Percentiles rank a stretch among this genome's conserved stretches.
Evolutionary conservation across 2,888 invertebrate genomes (phyloP).

Genomic region (Zele albiditarsus): DNA sequence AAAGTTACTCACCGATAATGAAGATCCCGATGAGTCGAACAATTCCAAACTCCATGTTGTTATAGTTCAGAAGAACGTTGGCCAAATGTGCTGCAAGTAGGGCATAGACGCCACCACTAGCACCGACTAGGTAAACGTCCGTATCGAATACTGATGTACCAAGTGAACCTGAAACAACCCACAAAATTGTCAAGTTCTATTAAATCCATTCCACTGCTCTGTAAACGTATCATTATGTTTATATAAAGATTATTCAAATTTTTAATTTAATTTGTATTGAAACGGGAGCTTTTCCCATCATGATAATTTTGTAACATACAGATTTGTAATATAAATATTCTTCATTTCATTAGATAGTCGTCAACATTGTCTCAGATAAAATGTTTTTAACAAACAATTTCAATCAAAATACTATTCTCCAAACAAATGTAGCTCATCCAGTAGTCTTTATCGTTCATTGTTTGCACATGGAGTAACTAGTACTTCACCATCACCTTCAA

Average conservation of each 20-base stretch:
- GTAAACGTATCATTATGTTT: neutral
- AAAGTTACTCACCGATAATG: slow-evolving; percentile 83
- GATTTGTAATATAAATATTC: too few relatives aligned
- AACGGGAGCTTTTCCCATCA: too few relatives aligned
- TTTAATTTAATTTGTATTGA: too few relatives aligned
- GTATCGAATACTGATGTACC: slow-evolving; percentile 95
- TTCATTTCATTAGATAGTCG: too few relatives aligned
- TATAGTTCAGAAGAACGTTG: slow-evolving; percentile 95
- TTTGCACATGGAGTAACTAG: slow-evolving; percentile 2
- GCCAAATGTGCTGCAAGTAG: slow-evolving; percentile 96
- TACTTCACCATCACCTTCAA: neutral
- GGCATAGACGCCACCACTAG: slow-evolving; percentile 98
- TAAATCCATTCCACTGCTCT: slow-evolving; percentile 18
- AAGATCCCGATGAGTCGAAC: slow-evolving; percentile 91
- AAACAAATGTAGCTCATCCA: too few relatives aligned
- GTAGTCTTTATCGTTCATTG: too few relatives aligned
- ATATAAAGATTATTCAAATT: too few relatives aligned
- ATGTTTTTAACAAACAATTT: too few relatives aligned
- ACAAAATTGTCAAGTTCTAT: slow-evolving; percentile 29
- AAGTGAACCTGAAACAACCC: slow-evolving; percentile 74
- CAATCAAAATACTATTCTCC: too few relatives aligned
- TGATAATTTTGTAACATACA: too few relatives aligned
- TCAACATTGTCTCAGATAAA: too few relatives aligned
- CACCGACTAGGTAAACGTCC: slow-evolving; percentile 95
- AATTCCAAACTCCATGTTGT: slow-evolving; percentile 95